These are phyloP conservation scores for Pomatorhinus ruficollis DNA, from an alignment of 2,113 vertebrate species.

Conservation along the genomic window DNA sequence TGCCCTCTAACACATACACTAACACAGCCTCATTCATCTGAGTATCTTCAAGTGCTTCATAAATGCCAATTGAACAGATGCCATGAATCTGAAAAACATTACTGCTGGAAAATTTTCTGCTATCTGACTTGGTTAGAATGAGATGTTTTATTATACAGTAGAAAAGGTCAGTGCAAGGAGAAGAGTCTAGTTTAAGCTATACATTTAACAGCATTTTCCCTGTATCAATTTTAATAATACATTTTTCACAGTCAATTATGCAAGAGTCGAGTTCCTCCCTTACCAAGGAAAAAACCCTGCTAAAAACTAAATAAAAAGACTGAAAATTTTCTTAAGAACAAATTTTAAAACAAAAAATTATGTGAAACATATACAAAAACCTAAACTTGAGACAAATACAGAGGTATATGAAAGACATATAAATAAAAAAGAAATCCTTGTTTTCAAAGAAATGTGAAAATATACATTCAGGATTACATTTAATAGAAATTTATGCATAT, in stretches of 20 bases:
- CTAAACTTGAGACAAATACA: neutral
- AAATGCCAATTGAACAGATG: conserved; percentile 26
- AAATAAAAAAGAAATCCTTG: neutral
- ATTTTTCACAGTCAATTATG: neutral
- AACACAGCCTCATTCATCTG: neutral
- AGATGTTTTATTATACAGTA: neutral
- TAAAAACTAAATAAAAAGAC: neutral
- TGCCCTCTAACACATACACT: neutral
- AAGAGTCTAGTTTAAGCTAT: neutral
- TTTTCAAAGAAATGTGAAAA: neutral
- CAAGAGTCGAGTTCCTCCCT: neutral
- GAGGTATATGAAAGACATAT: neutral
- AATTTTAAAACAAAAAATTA: neutral
- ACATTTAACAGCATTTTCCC: neutral
- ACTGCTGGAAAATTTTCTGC: conserved; percentile 14
- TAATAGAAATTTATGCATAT: neutral
- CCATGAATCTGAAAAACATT: conserved; percentile 1
- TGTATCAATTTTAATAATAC: neutral
- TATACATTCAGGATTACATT: neutral
- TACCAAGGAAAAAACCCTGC: neutral
- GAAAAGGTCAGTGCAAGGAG: neutral
- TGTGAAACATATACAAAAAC: neutral
- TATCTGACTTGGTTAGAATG: neutral
- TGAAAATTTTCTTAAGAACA: neutral
- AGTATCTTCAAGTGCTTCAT: neutral